Base-by-base conservation (phyloP, 1,140 invertebrate genomes). In the Palaemon carinicauda region DNA sequence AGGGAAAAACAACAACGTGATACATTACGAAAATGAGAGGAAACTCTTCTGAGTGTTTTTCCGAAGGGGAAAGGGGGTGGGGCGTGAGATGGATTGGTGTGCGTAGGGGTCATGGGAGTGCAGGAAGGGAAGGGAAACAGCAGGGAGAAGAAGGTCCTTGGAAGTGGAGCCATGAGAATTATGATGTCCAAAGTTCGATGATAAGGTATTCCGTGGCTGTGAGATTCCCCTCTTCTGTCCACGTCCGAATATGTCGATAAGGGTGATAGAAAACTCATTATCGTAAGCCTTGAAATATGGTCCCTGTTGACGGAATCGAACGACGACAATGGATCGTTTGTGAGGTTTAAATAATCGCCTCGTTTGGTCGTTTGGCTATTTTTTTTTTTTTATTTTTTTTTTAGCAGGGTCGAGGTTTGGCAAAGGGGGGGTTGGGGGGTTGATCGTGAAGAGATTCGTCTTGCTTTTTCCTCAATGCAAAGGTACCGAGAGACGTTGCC, bases 231-330 rank as follows among this genome's bases (percentile, higher is more conserved):
- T 29, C 73, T 50, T 75, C 41, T 75, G 24, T 75, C 73, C 29
- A n/a, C 73, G 41, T 75, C 73, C 51, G 73, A 50, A 50, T 50
- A 75, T 75, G 73, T 75, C 73, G 73, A 75, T 75, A 75, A 75
- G 73, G 33, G 73, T 51, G 73, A 75, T 75, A 75, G 73, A 75
- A 75, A 75, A 75, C 73, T 19, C 73, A 75, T 75, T 75, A 75
- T 75, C 73, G 33, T 24, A 14, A n/a, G 73, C 33, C 21, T 9
- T 19, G 33, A 75, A 50, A 75, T 75, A 75, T 75, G 73, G 73
- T 75, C 33, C 73, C 10, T 75, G 73, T 75, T 75, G 73, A 75
- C 73, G 73, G 73, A 75, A 75, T 75, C 73, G 73, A 75, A 75
- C 73, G 73, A n/a, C 4, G 7, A 75, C 73, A 75, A 75, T 75